Evolutionary conservation across 2,797 vertebrate genomes (phyloP).

Genomic region (Arremon aurantiirostris): DNA sequence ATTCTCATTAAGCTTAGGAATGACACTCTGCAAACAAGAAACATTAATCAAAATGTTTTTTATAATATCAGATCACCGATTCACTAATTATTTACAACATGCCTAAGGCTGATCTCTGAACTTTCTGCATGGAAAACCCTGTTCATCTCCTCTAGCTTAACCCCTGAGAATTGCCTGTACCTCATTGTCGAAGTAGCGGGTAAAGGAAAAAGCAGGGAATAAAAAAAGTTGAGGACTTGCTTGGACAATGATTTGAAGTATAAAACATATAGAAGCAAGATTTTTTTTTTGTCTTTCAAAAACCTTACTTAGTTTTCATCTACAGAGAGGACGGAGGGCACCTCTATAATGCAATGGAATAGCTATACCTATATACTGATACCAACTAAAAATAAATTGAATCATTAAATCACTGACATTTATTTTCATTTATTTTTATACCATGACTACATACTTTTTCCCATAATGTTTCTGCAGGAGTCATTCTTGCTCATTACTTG

Average conservation of each 20-base stretch:
- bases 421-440: background rate
- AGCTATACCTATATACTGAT: background rate
- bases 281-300: background rate
- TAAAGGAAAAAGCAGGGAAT: background rate
- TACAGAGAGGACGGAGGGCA: background rate
- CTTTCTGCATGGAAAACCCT: background rate
- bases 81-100: conserved; percentile 12
- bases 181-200: background rate
- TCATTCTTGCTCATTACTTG: background rate
- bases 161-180: background rate
- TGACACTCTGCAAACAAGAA: background rate
- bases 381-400: background rate
- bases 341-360: background rate
- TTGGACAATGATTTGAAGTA: background rate
- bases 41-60: background rate
- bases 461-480: background rate
- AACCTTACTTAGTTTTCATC: background rate
- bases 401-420: background rate
- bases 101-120: background rate
- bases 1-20: background rate
- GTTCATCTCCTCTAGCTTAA: background rate
- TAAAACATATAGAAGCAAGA: background rate
- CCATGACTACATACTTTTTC: background rate
- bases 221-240: background rate
- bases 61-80: background rate